phyloP scores from a whole-genome alignment of 2,888 invertebrate species.

The Pollenia griseotomentosa region DNA sequence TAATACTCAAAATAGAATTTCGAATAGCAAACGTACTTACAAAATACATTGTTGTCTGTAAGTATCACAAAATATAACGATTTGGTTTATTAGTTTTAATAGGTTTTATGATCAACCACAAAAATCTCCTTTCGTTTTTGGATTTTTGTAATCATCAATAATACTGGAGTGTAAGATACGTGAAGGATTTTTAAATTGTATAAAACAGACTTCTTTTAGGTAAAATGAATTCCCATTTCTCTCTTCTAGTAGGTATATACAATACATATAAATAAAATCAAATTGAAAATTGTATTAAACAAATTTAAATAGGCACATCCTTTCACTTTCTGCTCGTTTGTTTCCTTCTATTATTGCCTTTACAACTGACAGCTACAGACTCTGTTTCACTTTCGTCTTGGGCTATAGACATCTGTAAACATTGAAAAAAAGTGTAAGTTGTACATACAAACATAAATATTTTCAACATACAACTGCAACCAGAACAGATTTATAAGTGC shows the following conservation, averaged over 20 bases:
- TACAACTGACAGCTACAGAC: constrained; percentile 30
- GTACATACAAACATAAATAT: constrained; percentile 22
- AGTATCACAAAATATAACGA: constrained; percentile 56
- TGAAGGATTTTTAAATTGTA: constrained; percentile 25
- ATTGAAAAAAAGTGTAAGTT: constrained; percentile 47
- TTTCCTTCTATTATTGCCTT: constrained; percentile 25
- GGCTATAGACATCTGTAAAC: constrained; percentile 26
- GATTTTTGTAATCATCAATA: constrained; percentile 25
- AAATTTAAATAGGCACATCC: constrained; percentile 34
- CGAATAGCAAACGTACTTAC: constrained; percentile 24
- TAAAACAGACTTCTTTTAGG: neutral
- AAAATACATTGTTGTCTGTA: constrained; percentile 47
- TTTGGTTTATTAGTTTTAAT: constrained; percentile 67
- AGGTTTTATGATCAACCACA: constrained; percentile 51
- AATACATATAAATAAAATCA: neutral
- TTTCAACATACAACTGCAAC: constrained; percentile 47
- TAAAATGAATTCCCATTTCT: neutral
- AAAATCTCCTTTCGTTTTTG: constrained; percentile 8
- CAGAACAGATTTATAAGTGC: constrained; percentile 59
- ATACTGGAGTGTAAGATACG: neutral
- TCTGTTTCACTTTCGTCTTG: constrained; percentile 72
- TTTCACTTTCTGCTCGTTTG: constrained; percentile 71
- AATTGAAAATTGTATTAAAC: constrained; percentile 6
- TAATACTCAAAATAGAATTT: constrained; percentile 43
- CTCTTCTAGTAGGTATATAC: neutral